Base-by-base conservation (phyloP, 2,888 invertebrate genomes). In the Acrobasis consociella region DNA sequence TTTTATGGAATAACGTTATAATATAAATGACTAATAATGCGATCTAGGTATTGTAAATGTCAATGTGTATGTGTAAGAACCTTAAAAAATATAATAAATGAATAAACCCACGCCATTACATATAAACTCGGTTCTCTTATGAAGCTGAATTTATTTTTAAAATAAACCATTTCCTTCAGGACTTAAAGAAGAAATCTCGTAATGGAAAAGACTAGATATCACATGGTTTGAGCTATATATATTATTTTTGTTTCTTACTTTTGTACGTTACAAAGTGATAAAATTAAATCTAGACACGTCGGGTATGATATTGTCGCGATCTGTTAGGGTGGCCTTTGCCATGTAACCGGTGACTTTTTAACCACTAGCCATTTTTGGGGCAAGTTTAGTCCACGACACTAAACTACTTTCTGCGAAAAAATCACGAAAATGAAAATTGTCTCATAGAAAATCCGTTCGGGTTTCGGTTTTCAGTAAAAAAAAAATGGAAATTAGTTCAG, bases 151-250 rank as follows among this genome's bases (percentile, higher is more conserved):
- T 39, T 2, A 55, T 39, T 2, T 55, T 55, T 46, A 0, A 46
- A 46, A 13, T 5, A 46, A 46, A 5, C 46, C 11, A 46, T 46
- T n/a, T 22, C 31, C 31, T 52, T 52, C 22, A 82, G 81, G 81
- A 82, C 17, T 56, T 46, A 56, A 56, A 42, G 16, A 52, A 56
- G 42, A 56, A 80, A 77, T 78, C 78, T 79, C 76, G 78, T 77
- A 80, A 79, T 85, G 84, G 84, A 83, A 85, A 87, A 87, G 89
- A 91, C 90, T 91, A 90, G 90, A 91, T 92, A 92, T 92, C 91
- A 91, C 91, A 91, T 90, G 88, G 83, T 88, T 90, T 89, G 88
- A 91, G 91, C 90, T 87, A 86, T 85, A 83, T 73, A 76, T 83
- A 83, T 83, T 80, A 77, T 74, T 80, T 82, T 82, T 82, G 77